These are phyloP conservation scores for Sesamia inferens DNA, from an alignment of 2,888 invertebrate genomes.

Conservation along the genomic window DNA sequence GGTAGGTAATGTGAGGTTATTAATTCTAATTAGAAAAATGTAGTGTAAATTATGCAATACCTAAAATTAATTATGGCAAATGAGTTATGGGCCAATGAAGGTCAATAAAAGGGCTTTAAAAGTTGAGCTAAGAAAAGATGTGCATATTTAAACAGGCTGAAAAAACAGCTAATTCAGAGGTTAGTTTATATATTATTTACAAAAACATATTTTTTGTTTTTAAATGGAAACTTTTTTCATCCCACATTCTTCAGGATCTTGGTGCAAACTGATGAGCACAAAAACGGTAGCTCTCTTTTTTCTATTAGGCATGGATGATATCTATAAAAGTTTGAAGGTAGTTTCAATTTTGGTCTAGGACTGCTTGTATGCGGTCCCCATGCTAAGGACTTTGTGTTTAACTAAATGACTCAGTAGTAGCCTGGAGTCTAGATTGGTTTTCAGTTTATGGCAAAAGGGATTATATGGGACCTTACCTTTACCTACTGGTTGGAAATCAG, in stretches of 20 bases:
- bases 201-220: neutral
- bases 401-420: neutral
- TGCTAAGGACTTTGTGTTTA: neutral
- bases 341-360: neutral
- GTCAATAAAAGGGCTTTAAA: neutral
- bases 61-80: no score
- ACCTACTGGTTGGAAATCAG: neutral
- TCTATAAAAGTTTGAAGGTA: neutral
- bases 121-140: neutral
- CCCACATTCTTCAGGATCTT: neutral
- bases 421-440: no score
- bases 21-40: no score
- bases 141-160: neutral
- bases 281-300: neutral
- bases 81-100: no score
- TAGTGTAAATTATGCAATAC: no score
- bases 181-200: neutral
- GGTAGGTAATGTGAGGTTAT: no score
- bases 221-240: neutral
- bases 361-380: neutral
- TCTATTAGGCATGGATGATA: neutral
- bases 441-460: neutral
- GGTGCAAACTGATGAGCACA: neutral
- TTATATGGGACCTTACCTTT: neutral
- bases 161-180: neutral